Evolutionary conservation across 2,888 invertebrate species (phyloP), one percentile per base, ranked within the genome.

Genomic region (Matsumyia berberina): DNA sequence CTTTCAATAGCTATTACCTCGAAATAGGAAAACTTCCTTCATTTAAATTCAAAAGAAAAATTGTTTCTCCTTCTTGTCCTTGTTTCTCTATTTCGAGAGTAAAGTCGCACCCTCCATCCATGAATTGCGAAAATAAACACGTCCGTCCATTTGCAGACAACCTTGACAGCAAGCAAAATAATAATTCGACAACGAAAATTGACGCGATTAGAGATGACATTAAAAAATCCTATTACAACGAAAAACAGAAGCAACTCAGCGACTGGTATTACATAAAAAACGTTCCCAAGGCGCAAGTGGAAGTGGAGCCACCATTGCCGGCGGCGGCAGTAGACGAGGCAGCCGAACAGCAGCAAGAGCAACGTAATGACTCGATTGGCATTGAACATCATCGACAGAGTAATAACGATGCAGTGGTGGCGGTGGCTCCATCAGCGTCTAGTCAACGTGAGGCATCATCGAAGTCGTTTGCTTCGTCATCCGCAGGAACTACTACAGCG

Each of bases 201-300:
- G 85, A 85, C 58, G 64, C 85, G 74, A 85, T 70, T 53, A 85
- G 46, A 17, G 85, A 87, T 33, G 86, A 86, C 51, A 70, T 81
- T 76, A 87, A 87, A 66, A 86, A 86, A 83, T 76, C 83, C 15
- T 81, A 78, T 69, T 87, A 87, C 73, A 78, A 73, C 24, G 87
- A 87, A 66, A 89, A 89, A 73, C 88, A 88, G 67, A 88, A 87
- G 77, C 86, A 88, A 74, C 86, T 88, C n/a, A 88, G 88, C 77
- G 88, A 88, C 80, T 88, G 89, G 88, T 88, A 88, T 86, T 88
- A 88, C 58, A 88, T 89, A 66, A 88, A 88, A 79, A 87, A 86
- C n/a, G 85, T 69, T 60, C 82, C 69, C 24, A 80, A 79, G 81
- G 73, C 37, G 31, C 29, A 58, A 19, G 37, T 31, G 2, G 67